Evolutionary conservation across 53 echinoderm and acorn worm species (phyloP), one percentile per base, ranked within the genome.

Genomic region (Antedon mediterranea): DNA sequence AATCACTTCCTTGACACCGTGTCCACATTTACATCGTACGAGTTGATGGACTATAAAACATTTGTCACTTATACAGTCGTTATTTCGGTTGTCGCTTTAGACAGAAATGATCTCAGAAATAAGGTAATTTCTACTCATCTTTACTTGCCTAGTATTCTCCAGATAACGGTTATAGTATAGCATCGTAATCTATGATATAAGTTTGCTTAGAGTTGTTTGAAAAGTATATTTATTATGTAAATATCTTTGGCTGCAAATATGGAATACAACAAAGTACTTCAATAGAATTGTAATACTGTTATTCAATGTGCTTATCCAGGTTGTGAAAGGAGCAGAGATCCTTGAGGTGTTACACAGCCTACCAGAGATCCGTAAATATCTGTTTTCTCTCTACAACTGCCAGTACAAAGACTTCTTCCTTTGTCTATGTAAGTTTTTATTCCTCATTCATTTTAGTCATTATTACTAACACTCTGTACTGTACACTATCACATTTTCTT

Each of bases 11-110:
- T 98, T 1, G 98, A 98, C 75, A 98, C 98, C 15, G 98, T 98
- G 4, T 98, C 98, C 29, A 98, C 97, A 27, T 98, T 98, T 79
- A 98, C 98, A 30, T 98, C 98, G 71, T 98, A 98, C 71, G 98
- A 98, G 83, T 85, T 98, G 44, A 98, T 98, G 98, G 92, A 98
- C 80, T 98, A 98, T 73, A 82, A 93, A 7, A 85, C 88, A 73
- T 98, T 98, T 90, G 98, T 98, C 83, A 86, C 88, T 32, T 86
- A 88, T 83, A 90, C 98, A 0, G 98, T 97, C 2, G 84, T 92
- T 14, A 86, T 88, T 23, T 88, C 98, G 13, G 93, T 98, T 86
- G 90, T 98, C 14, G 88, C 98, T 3, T 81, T 98, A 31, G 90
- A 98, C 6, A 90, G 98, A 71, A 98, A 91, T 28, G 98, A 98